A percentile compares a stretch with the other conserved stretches of the same genome.
These are phyloP conservation scores for Rhopilema esculentum DNA, from an alignment of 30 jellyfish, hydroid and myxozoan species.

Conservation along the genomic window DNA sequence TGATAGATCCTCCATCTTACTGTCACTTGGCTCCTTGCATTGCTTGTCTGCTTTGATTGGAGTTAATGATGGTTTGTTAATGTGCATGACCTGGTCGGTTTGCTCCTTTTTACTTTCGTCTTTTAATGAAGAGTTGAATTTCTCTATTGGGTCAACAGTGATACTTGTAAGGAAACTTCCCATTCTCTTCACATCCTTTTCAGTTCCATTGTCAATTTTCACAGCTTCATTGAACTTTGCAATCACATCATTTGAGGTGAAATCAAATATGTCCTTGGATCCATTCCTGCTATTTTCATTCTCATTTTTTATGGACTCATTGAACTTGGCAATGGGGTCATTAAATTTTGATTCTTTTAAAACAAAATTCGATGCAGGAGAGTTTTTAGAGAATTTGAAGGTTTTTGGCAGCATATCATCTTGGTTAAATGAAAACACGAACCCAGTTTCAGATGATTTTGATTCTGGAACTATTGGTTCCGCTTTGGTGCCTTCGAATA, in stretches of 20 bases:
- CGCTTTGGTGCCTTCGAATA: neutral
- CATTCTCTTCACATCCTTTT: neutral
- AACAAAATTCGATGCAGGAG: neutral
- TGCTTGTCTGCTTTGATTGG: neutral
- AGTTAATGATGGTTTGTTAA: neutral
- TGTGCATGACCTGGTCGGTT: neutral
- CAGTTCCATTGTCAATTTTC: neutral
- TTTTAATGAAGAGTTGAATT: slow-evolving; percentile 7
- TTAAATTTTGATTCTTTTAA: neutral
- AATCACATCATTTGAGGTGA: neutral
- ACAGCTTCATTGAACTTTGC: neutral
- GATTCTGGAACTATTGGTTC: too few species aligned
- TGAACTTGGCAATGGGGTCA: slow-evolving; percentile 28
- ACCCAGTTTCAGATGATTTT: neutral
- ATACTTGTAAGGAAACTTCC: neutral
- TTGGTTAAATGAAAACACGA: slow-evolving; percentile 8
- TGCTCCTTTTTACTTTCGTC: neutral
- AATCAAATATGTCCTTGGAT: neutral
- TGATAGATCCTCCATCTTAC: neutral
- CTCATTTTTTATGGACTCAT: slow-evolving; percentile 1
- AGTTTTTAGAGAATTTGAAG: neutral
- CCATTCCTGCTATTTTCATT: neutral
- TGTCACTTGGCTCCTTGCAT: neutral
- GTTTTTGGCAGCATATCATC: neutral
- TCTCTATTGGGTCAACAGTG: slow-evolving; percentile 19